Percentiles rank a stretch among this genome's conserved stretches.
Conservation (phyloP, 2,888 invertebrate genomes). For the Rotaria sp. region DNA sequence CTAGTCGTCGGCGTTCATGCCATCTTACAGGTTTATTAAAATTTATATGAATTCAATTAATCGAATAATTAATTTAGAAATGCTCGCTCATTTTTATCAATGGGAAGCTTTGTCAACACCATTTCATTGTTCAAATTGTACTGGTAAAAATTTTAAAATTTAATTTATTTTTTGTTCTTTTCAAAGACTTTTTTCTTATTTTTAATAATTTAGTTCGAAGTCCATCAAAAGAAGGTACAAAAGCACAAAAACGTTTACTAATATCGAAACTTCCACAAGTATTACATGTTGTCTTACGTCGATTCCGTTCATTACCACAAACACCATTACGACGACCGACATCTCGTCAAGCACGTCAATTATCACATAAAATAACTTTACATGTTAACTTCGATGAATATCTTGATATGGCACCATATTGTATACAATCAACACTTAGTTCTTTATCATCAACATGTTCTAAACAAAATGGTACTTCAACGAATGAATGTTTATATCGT, state of each 20-base stretch:
- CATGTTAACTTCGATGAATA: conserved; percentile 16
- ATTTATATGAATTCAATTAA: too few species aligned
- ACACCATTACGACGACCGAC: not conserved
- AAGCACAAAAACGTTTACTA: conserved; percentile 9
- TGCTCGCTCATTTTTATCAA: conserved; percentile 17
- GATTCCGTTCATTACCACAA: conserved; percentile 12
- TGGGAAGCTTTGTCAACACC: conserved; percentile 23
- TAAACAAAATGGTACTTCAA: not conserved
- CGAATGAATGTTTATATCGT: not conserved
- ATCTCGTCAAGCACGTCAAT: conserved; percentile 2
- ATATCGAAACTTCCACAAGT: conserved; percentile 19
- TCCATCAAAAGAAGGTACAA: conserved; percentile 1
- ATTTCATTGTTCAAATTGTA: not conserved
- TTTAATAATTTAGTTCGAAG: not conserved
- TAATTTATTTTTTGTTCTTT: not conserved
- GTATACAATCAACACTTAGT: not conserved
- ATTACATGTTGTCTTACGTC: not conserved
- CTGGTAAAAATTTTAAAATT: not conserved
- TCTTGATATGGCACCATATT: conserved; percentile 23
- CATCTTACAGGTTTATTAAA: not conserved
- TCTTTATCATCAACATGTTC: not conserved
- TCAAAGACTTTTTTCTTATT: not conserved
- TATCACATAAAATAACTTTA: conserved; percentile 22
- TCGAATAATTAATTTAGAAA: not conserved
- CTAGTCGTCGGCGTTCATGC: conserved; percentile 1